These are phyloP conservation scores for Macaca mulatta DNA, from an alignment of 2,113 vertebrate genomes.

Conservation along the genomic window DNA sequence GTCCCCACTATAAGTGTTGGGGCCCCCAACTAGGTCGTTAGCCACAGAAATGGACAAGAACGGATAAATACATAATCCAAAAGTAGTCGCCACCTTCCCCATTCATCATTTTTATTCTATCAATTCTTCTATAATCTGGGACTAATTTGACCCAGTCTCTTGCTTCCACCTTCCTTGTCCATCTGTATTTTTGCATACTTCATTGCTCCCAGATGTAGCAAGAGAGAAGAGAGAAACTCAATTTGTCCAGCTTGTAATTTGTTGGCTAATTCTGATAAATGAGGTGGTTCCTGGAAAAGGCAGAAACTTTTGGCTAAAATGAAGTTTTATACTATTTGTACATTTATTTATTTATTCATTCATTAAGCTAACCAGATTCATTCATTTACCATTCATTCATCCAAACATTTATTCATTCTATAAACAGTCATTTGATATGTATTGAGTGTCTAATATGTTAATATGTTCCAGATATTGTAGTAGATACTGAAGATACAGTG, in stretches of 20 bases:
- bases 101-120: background rate
- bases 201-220: constrained; percentile 12
- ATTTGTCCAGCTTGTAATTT: constrained; percentile 39
- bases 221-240: background rate
- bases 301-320: constrained; percentile 26
- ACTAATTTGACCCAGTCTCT: background rate
- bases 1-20: background rate
- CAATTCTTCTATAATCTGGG: background rate
- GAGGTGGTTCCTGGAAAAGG: constrained; percentile 1
- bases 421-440: background rate
- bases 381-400: background rate
- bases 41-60: background rate
- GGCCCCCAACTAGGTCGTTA: background rate
- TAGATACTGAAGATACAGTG: background rate
- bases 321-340: background rate
- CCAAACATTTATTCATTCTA: background rate
- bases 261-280: constrained; percentile 58
- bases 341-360: background rate
- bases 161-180: background rate
- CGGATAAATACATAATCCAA: background rate
- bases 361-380: background rate
- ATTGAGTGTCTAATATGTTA: background rate
- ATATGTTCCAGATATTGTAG: background rate
- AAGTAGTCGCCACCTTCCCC: background rate
- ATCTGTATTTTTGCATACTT: constrained; percentile 18